Evolutionary conservation across 1,140 invertebrate species (phyloP), one percentile per base, ranked within the genome.

Genomic region (Brachionus plicatilis): DNA sequence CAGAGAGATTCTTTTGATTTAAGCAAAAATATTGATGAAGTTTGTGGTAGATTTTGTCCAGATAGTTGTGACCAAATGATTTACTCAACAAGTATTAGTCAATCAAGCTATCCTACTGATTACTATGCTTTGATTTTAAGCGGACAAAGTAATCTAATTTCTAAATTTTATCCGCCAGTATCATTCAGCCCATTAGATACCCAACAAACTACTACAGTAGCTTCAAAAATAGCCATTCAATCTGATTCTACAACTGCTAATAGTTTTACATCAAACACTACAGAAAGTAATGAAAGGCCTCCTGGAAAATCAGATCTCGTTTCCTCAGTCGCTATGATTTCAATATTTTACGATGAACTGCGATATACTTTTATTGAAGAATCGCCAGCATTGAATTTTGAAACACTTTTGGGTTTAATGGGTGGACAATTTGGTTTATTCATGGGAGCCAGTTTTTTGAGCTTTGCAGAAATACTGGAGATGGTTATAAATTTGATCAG

Each of bases 391-490:
- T 60, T 82, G 17, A 60, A 20, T 37, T n/a, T 82, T 68, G 79
- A 82, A 11, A 65, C 79, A 5, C 8, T 82, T 7, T 29, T 82
- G 6, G 79, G 79, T 68, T 8, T 82, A 45, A 82, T 82, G n/a
- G 79, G 76, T 80, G 79, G 79, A 3, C 79, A 82, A 45, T 82
- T 82, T n/a, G 79, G 79, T 9, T 24, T 82, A n/a, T 82, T 45
- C 60, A 33, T 82, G 79, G 79, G 79, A 11, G 79, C 79, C 17
- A 82, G 79, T 68, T 82, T 82, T 68, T 60, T 82, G 11, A 82
- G 79, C 27, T 82, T 82, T 82, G 79, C 45, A 6, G 79, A 82
- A 68, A 60, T 82, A 60, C 0, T 82, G 17, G 79, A 82, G n/a
- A 60, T 82, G 79, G 4, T 60, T 4, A 43, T 82, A 27, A 82